phyloP scores from a whole-genome alignment of 2,888 invertebrate species.

The Hyles lineata region DNA sequence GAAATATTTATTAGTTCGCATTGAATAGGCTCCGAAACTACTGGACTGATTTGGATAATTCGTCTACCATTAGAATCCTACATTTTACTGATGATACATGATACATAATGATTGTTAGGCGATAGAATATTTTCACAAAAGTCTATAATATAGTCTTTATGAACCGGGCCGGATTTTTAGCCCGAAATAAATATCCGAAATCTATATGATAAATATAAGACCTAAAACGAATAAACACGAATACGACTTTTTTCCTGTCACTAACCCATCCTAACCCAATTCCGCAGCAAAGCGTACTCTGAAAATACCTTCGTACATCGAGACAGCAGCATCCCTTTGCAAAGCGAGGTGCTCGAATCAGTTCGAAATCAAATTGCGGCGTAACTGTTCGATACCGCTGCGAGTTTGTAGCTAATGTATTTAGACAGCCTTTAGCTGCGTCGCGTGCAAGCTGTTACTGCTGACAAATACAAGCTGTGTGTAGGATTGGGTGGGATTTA shows the following conservation, averaged over 20 bases:
- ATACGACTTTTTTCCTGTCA: not conserved
- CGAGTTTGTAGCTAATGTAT: conserved; percentile 60
- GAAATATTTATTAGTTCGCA: too few relatives aligned
- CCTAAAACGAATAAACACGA: too few relatives aligned
- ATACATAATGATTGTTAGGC: too few relatives aligned
- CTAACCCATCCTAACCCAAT: not conserved
- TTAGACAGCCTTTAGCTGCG: conserved; percentile 48
- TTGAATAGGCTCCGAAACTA: too few relatives aligned
- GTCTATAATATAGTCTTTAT: too few relatives aligned
- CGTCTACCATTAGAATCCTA: too few relatives aligned
- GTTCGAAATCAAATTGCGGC: conserved; percentile 65
- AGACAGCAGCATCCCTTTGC: conserved; percentile 46
- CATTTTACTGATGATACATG: too few relatives aligned
- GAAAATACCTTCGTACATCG: conserved; percentile 43
- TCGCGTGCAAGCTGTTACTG: conserved; percentile 43
- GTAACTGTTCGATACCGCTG: conserved; percentile 52
- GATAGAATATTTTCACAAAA: too few relatives aligned
- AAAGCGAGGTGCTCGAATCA: conserved; percentile 59
- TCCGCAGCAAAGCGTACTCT: conserved; percentile 5
- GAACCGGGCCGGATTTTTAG: too few relatives aligned
- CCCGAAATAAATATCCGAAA: too few relatives aligned
- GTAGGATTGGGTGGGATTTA: not conserved
- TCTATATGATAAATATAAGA: too few relatives aligned
- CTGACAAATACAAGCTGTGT: conserved; percentile 8
- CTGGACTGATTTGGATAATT: too few relatives aligned